Base-by-base conservation (phyloP, 2,888 invertebrate genomes). In the Parochlus steinenii region DNA sequence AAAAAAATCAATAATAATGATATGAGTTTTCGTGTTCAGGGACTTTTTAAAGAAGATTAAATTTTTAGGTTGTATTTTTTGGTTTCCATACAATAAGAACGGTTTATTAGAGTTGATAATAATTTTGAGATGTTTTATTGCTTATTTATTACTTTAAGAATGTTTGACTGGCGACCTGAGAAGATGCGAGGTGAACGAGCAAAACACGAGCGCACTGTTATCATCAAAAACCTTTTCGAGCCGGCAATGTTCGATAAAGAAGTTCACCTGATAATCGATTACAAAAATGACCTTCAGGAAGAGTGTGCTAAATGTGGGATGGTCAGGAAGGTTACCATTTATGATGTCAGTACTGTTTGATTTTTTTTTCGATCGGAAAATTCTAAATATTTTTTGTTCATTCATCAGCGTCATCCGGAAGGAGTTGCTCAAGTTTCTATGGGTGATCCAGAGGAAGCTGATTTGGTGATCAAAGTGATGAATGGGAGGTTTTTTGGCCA, bases 151-250 rank as follows among this genome's bases (percentile, higher is more conserved):
- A 36, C 36, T 31, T 39, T 47, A 49, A 78, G 79, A 52, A 62
- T 95, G 31, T 86, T 98, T 54, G 93, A 90, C 55, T 98, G 98
- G 98, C 67, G 86, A 40, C 93, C 95, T 1, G 95, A 97, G 47
- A 86, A 85, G 54, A 67, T 85, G 52, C 63, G 77, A 20, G 87
- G 86, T 2, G 83, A 86, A 49, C 68, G 90, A 33, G 70, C 76
- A 1, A 89, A 86, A 52, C 76, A 85, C 54, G 97, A 98, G 55
- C 74, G 76, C 51, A 70, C 85, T 32, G 90, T 98, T 1, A 80
- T 98, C 31, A 69, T 98, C 7, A 90, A 86, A 54, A 93, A 97
- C 57, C 68, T 93, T 35, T 99, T 98, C 57, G 74, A 78, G 40
- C 80, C 89, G 0, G 66, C 75, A 40, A 74, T 86, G 46, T 93